phyloP scores from a whole-genome alignment of 2,888 invertebrate genomes.

The Atherix ibis region DNA sequence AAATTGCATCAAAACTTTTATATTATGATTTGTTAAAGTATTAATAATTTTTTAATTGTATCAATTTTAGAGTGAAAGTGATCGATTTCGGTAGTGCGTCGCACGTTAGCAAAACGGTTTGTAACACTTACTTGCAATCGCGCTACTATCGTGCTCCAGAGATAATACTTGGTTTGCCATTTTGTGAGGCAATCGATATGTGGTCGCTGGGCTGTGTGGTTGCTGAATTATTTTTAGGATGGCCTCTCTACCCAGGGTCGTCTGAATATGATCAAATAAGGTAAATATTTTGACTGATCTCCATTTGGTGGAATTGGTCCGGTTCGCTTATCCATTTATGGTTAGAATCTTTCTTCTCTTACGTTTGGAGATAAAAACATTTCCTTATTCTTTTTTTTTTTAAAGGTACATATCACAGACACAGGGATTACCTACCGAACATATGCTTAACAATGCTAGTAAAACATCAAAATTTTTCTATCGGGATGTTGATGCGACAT shows the following conservation, averaged over 20 bases:
- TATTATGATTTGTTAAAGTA: too few species aligned
- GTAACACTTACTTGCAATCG: slow-evolving; percentile 98
- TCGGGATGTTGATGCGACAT: slow-evolving; percentile 83
- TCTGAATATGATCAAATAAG: slow-evolving; percentile 98
- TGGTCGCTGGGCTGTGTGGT: slow-evolving; percentile 99
- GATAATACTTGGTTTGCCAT: slow-evolving; percentile 92
- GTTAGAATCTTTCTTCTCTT: not conserved
- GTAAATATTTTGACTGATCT: slow-evolving; percentile 40
- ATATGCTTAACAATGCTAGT: slow-evolving; percentile 92
- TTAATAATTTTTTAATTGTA: too few species aligned
- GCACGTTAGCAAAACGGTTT: slow-evolving; percentile 98
- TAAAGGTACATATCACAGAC: slow-evolving; percentile 78
- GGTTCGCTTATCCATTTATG: slow-evolving; percentile 35
- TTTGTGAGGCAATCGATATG: slow-evolving; percentile 99
- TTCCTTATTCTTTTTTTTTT: slow-evolving; percentile 1
- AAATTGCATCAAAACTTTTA: too few species aligned
- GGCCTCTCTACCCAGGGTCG: slow-evolving; percentile 98
- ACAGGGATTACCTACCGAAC: slow-evolving; percentile 92
- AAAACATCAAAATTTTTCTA: slow-evolving; percentile 99
- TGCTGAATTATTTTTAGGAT: slow-evolving; percentile 95
- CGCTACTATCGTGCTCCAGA: slow-evolving; percentile 96
- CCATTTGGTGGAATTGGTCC: not conserved
- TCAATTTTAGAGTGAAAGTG: slow-evolving; percentile 69
- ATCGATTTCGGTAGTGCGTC: slow-evolving; percentile 99
- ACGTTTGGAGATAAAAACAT: not conserved